Evolutionary conservation across 2,888 invertebrate genomes (phyloP), one percentile per base, ranked within the genome.

Genomic region (Ophion ellenae): DNA sequence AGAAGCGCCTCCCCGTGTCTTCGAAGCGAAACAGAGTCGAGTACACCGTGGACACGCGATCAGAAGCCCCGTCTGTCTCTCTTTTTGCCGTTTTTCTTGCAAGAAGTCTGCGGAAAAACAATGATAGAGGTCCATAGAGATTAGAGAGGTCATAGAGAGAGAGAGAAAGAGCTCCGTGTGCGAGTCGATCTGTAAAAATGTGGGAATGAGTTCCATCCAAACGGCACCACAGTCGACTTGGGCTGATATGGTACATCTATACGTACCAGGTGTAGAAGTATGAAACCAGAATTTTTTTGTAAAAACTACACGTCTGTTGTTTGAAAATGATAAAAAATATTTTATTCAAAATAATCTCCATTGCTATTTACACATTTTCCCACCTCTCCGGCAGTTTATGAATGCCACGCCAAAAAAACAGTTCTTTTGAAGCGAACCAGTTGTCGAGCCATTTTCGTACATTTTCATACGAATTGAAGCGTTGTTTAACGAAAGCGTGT

Each of bases 21-120:
- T 45, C 28, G 53, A 7, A 71, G 67, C 82, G 70, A 74, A 45
- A 11, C 40, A n/a, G 14, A 28, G n/a, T 66, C 57, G 66, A 70
- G 70, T 32, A 53, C 20, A 40, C 57, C 47, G n/a, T 28, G 45
- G 71, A 77, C 82, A 79, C 82, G 85, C 82, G 78, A 85, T 79
- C 71, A 73, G 67, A 59, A 24, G 32, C 71, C 20, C 70, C 53
- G 53, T 63, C 74, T 36, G 5, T 40, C 11, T 40, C 4, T 28
- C 14, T 53, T 53, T 10, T 17, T 40, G 45, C 36, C 32, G 14
- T 45, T 24, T 45, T 73, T 61, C 5, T 47, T 17, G 24, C 45
- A 17, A 61, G 14, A 24, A 70, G 10, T 61, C 32, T 14, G 17
- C 45, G 28, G 36, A 14, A 24, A 14, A n/a, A 36, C 24, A 61